These are phyloP conservation scores for Otocyon megalotis DNA, from an alignment of 2,113 vertebrate genomes.

Conservation along the genomic window DNA sequence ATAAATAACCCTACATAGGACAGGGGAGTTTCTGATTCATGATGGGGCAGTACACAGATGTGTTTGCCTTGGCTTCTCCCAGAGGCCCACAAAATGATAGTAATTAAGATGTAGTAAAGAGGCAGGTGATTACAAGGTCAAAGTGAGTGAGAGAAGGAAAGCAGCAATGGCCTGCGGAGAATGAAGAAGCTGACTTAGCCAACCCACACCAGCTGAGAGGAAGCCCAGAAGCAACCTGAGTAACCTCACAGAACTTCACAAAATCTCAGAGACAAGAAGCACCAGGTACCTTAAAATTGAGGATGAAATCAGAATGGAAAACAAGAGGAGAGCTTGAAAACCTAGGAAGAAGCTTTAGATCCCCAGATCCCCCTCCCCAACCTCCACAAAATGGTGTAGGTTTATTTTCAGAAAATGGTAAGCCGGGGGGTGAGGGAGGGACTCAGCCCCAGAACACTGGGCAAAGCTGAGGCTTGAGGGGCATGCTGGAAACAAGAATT, in stretches of 20 bases:
- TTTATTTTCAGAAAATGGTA: background rate
- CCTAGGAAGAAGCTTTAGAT: background rate
- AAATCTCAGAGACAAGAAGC: background rate
- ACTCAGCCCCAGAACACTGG: background rate
- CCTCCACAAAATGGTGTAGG: background rate
- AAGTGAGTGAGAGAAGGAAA: background rate
- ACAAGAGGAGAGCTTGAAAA: background rate
- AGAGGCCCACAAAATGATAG: background rate
- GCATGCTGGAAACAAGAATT: background rate
- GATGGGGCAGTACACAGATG: too few species aligned
- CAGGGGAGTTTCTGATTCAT: background rate
- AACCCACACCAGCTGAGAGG: background rate
- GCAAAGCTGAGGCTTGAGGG: background rate
- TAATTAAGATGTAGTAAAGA: background rate
- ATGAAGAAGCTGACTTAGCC: background rate
- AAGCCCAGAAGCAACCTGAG: background rate
- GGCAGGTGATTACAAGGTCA: background rate
- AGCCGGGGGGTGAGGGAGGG: too few species aligned
- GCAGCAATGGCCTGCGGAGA: background rate
- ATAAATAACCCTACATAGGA: background rate
- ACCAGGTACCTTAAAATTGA: background rate
- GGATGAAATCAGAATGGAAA: background rate
- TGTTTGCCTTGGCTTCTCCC: background rate
- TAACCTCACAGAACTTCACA: background rate
- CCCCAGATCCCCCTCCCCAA: too few species aligned